phyloP scores from a whole-genome alignment of 2,888 invertebrate genomes.

The Microplitis manilae region DNA sequence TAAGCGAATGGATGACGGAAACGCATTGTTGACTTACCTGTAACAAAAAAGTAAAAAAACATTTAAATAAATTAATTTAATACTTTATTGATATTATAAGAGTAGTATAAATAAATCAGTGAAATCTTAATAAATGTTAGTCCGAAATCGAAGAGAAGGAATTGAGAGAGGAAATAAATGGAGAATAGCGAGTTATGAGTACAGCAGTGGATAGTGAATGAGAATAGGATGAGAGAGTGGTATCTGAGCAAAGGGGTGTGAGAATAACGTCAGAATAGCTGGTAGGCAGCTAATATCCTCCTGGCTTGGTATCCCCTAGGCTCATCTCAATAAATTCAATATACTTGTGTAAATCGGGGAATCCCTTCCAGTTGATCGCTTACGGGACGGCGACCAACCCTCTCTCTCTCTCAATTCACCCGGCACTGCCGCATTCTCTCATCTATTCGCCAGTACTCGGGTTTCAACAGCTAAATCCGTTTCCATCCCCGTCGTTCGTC shows the following conservation, averaged over 20 bases:
- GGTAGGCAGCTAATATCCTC: conserved; percentile 72
- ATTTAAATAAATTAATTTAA: background rate
- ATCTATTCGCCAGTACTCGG: background rate
- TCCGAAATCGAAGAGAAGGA: conserved; percentile 48
- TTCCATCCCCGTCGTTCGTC: conserved; percentile 42
- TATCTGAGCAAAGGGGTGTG: conserved; percentile 23
- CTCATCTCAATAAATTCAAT: conserved; percentile 73
- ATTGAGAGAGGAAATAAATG: conserved; percentile 31
- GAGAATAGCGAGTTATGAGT: conserved; percentile 14
- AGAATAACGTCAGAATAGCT: conserved; percentile 53
- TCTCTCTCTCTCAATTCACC: conserved; percentile 29
- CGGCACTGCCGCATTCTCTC: conserved; percentile 43
- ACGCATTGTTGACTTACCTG: background rate
- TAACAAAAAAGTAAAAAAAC: background rate
- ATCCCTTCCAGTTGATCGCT: conserved; percentile 50
- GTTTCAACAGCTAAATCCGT: conserved; percentile 34
- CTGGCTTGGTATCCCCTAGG: conserved; percentile 69
- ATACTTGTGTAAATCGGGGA: conserved; percentile 71
- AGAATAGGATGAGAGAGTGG: conserved; percentile 38
- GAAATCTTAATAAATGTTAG: conserved; percentile 68
- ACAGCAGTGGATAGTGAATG: conserved; percentile 35
- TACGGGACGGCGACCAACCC: conserved; percentile 2
- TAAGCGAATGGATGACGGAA: background rate
- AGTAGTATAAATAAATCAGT: conserved; percentile 64
- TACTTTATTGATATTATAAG: conserved; percentile 29